Percentiles rank a stretch among this genome's conserved stretches.
Conservation (phyloP, 1,140 invertebrate genomes). For the Microvelia longipes region DNA sequence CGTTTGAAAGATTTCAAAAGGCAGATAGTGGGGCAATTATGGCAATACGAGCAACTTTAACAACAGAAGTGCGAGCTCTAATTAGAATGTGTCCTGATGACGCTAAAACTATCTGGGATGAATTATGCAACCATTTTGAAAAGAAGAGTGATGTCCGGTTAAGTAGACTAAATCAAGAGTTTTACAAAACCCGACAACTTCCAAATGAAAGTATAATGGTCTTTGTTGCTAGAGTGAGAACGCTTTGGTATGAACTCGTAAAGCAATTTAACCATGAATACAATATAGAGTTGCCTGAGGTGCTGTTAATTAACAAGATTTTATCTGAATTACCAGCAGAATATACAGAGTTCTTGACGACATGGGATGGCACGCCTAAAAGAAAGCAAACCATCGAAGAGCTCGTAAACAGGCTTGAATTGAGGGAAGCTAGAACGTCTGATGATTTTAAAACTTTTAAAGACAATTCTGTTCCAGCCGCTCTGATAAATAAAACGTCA, state of each 20-base stretch:
- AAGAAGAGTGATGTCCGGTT: neutral
- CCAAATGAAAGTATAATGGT: neutral
- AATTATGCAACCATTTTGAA: neutral
- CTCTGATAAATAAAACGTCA: neutral
- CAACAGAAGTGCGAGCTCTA: neutral
- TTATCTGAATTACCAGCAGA: neutral
- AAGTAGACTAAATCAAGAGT: neutral
- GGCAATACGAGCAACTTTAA: neutral
- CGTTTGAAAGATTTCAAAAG: neutral
- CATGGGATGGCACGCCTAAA: neutral
- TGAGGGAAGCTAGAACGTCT: neutral
- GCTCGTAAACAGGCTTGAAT: neutral
- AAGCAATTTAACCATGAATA: neutral
- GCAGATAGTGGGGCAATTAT: neutral
- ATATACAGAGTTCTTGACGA: neutral
- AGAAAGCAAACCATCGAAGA: neutral
- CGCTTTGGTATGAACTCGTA: neutral
- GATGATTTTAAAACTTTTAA: neutral
- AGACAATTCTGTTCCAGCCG: neutral
- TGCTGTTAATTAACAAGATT: neutral
- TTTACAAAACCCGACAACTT: neutral
- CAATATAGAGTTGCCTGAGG: neutral
- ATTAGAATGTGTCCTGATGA: neutral
- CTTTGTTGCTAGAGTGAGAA: neutral
- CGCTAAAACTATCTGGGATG: neutral